These are phyloP conservation scores for Tachina grossa DNA, from an alignment of 2,888 invertebrate species.

Conservation along the genomic window DNA sequence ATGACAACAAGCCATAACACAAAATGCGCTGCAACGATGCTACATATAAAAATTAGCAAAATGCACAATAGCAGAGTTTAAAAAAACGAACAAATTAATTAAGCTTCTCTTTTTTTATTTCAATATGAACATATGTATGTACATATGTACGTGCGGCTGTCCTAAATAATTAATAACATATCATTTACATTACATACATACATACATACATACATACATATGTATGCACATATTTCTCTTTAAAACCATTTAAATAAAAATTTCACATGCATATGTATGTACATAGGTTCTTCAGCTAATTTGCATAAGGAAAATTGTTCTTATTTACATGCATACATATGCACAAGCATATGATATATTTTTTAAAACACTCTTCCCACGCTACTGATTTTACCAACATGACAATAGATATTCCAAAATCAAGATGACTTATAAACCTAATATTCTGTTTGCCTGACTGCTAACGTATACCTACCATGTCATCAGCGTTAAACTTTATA, in stretches of 20 bases:
- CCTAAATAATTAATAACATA: not conserved
- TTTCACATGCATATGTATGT: no score
- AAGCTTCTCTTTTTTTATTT: no score
- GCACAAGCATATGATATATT: not conserved
- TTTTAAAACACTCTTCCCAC: conserved; percentile 60
- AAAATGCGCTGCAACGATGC: no score
- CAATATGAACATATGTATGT: no score
- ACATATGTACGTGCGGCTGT: no score
- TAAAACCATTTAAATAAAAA: not conserved
- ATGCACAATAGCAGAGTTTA: no score
- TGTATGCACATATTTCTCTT: not conserved
- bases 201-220: not conserved
- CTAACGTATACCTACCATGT: not conserved
- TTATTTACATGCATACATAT: not conserved
- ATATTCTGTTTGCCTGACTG: not conserved
- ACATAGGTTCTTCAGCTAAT: conserved; percentile 71
- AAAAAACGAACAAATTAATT: no score
- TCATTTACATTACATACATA: not conserved
- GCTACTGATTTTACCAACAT: conserved; percentile 53
- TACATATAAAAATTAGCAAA: no score
- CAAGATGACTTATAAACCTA: conserved; percentile 34
- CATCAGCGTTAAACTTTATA: conserved; percentile 50
- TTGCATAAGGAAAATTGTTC: conserved; percentile 52
- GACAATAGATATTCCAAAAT: conserved; percentile 65
- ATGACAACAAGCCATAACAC: no score